Conservation (phyloP, 2,113 vertebrate species). For the Miniopterus natalensis region DNA sequence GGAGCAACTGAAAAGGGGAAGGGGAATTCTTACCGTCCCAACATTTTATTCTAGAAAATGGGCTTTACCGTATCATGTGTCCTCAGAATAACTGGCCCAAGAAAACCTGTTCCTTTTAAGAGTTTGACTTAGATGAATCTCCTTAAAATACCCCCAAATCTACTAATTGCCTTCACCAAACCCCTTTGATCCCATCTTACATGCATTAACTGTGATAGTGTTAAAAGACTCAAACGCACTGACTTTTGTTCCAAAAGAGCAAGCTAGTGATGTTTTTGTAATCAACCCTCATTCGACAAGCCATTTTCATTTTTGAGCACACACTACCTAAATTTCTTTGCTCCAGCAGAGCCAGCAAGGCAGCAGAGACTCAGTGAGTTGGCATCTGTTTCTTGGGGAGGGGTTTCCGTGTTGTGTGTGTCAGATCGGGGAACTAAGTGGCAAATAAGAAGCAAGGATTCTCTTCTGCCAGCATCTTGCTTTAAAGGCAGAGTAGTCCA, state of each 20-base stretch:
- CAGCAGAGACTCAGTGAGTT: background rate
- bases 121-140: conserved; percentile 39
- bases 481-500: background rate
- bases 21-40: background rate
- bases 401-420: background rate
- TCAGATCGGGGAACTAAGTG: background rate
- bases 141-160: background rate
- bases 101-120: conserved; percentile 26
- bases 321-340: conserved; percentile 27
- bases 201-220: background rate
- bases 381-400: background rate
- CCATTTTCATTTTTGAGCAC: conserved; percentile 12
- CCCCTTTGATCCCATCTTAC: background rate
- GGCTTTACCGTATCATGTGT: background rate
- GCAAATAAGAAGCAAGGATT: conserved; percentile 30
- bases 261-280: conserved; percentile 15
- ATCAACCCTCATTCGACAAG: conserved; percentile 8
- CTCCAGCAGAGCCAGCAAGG: background rate
- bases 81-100: conserved; percentile 11
- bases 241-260: conserved; percentile 33
- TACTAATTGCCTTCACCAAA: background rate
- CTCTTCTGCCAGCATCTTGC: background rate
- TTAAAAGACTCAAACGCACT: conserved; percentile 52
- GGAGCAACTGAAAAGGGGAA: background rate
- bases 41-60: conserved; percentile 48